These are phyloP conservation scores for Trichomalopsis sarcophagae DNA, from an alignment of 1,140 invertebrate species.

Conservation along the genomic window DNA sequence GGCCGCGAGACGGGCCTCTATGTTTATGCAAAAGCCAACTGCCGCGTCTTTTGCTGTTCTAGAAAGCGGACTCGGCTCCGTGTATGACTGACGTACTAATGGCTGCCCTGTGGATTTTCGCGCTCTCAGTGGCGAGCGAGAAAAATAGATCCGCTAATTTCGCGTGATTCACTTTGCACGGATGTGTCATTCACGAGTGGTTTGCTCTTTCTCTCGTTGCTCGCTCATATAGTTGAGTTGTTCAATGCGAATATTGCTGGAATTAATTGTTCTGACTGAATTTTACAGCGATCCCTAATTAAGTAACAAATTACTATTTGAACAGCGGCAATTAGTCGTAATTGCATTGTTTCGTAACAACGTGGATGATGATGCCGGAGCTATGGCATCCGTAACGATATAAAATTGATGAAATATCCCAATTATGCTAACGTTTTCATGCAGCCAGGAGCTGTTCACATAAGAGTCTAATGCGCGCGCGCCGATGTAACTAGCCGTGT, in stretches of 20 bases:
- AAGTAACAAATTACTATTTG: neutral
- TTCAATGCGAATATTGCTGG: neutral
- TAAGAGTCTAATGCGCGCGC: neutral
- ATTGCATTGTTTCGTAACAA: neutral
- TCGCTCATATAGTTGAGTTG: neutral
- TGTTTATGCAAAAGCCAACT: conserved; percentile 2
- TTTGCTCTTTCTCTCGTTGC: neutral
- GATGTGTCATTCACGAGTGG: neutral
- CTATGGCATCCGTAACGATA: neutral
- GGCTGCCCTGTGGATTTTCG: neutral
- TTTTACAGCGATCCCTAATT: neutral
- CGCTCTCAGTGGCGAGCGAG: neutral
- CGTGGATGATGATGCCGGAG: too few relatives aligned
- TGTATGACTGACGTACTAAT: neutral
- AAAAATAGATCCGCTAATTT: neutral
- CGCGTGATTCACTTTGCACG: neutral
- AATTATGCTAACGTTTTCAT: neutral
- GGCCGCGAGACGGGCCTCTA: neutral
- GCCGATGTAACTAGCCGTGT: neutral
- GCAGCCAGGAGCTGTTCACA: neutral
- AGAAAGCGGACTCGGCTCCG: neutral
- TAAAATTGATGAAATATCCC: neutral
- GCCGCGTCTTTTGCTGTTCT: neutral
- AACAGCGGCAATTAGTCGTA: neutral
- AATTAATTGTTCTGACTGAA: neutral